phyloP scores from a whole-genome alignment of 2,113 vertebrate genomes.

The Dunckerocampus dactyliophorus region DNA sequence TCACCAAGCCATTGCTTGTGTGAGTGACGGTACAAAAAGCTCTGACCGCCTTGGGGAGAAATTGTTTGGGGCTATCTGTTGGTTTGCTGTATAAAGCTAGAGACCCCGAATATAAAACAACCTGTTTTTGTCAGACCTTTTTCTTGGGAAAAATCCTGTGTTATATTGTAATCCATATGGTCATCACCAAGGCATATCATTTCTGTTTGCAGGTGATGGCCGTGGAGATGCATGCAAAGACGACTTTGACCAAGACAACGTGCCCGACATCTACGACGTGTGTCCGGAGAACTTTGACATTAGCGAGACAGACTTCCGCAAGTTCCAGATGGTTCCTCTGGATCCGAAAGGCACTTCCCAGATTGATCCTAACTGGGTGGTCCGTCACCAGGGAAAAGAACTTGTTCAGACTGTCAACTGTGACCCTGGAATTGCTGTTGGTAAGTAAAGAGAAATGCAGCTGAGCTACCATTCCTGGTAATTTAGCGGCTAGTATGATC shows the following conservation, averaged over 20 bases:
- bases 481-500: background rate
- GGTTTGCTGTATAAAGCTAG: no score
- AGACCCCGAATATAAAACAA: no score
- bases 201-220: slow-evolving; percentile 80
- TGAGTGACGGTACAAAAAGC: no score
- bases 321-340: slow-evolving; percentile 98
- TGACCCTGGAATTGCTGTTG: slow-evolving; percentile 95
- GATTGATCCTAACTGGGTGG: slow-evolving; percentile 98
- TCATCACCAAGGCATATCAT: background rate
- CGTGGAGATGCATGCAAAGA: slow-evolving; percentile 95
- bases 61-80: no score
- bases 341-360: slow-evolving; percentile 98
- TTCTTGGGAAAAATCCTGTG: no score
- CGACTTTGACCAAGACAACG: slow-evolving; percentile 93
- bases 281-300: slow-evolving; percentile 97
- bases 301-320: slow-evolving; percentile 94
- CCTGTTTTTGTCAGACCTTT: no score
- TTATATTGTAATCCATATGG: background rate
- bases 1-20: no score
- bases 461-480: no score
- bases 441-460: slow-evolving; percentile 59
- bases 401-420: slow-evolving; percentile 98
- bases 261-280: slow-evolving; percentile 93
- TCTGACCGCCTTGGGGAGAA: no score
- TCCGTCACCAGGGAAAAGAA: slow-evolving; percentile 97